phyloP scores from a whole-genome alignment of 64 coral and sea anemone genomes.

The Montipora capricornis region DNA sequence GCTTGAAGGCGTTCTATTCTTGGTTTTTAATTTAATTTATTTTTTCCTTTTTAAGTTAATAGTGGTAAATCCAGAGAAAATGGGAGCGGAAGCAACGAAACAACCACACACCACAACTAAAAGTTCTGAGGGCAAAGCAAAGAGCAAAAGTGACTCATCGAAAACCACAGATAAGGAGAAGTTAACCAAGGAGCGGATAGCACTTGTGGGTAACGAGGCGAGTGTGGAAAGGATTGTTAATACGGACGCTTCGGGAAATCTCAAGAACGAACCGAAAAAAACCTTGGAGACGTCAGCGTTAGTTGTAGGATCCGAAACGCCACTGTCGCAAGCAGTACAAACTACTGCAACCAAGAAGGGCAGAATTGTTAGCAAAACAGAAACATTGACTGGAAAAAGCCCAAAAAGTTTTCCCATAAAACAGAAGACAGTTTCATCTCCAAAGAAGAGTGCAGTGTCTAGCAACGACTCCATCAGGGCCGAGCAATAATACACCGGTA shows the following conservation, averaged over 20 bases:
- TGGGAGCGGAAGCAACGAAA: background rate
- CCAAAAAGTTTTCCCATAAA: background rate
- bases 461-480: background rate
- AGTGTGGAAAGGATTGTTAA: background rate
- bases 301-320: background rate
- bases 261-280: background rate
- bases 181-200: background rate
- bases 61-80: constrained; percentile 28
- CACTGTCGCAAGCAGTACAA: background rate
- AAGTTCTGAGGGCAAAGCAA: background rate
- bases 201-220: background rate
- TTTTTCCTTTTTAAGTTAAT: background rate
- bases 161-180: background rate
- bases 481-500: background rate
- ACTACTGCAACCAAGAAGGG: background rate
- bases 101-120: background rate
- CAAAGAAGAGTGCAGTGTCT: background rate
- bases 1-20: background rate
- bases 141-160: background rate
- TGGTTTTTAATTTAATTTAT: background rate
- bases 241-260: background rate
- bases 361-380: background rate
- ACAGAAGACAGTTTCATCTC: background rate
- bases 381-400: background rate
- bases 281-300: background rate